Conservation (phyloP, 1,140 invertebrate species). For the Cydia amplana region DNA sequence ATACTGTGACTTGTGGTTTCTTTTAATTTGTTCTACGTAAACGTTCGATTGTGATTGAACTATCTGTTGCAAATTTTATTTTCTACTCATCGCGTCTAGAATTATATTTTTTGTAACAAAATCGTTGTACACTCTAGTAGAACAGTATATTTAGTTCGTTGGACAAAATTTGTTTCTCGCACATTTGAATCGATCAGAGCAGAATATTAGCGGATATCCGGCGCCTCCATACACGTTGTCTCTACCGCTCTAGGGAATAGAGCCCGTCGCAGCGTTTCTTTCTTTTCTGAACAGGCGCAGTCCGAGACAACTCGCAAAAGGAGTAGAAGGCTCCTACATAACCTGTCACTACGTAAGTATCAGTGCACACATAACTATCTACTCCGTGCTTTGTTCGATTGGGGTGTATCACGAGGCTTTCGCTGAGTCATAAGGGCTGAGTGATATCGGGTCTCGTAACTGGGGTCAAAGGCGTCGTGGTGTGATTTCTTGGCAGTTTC, state of each 20-base stretch:
- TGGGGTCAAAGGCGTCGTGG: constrained; percentile 14
- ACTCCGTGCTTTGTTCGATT: constrained; percentile 41
- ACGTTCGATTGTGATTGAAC: not conserved
- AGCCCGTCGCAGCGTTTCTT: constrained; percentile 76
- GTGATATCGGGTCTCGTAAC: constrained; percentile 14
- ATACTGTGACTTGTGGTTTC: constrained; percentile 1
- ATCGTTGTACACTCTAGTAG: not conserved
- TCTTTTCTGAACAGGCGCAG: constrained; percentile 79
- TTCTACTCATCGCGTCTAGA: not conserved
- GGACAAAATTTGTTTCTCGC: constrained; percentile 21
- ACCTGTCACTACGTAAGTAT: constrained; percentile 79
- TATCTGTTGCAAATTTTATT: constrained; percentile 3
- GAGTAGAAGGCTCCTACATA: constrained; percentile 80
- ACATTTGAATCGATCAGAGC: constrained; percentile 63
- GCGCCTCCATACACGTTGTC: constrained; percentile 74
- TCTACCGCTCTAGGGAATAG: constrained; percentile 71
- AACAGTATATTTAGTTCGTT: not conserved
- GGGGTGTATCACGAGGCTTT: constrained; percentile 44
- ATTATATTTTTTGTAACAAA: not conserved
- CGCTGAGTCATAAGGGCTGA: constrained; percentile 15
- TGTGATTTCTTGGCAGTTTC: constrained; percentile 32
- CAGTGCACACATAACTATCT: constrained; percentile 50
- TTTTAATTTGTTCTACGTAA: constrained; percentile 4
- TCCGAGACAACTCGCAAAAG: constrained; percentile 78
- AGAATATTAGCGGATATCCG: constrained; percentile 71